Base-by-base conservation (phyloP, 2,888 invertebrate species). In the Bellardia bayeri region DNA sequence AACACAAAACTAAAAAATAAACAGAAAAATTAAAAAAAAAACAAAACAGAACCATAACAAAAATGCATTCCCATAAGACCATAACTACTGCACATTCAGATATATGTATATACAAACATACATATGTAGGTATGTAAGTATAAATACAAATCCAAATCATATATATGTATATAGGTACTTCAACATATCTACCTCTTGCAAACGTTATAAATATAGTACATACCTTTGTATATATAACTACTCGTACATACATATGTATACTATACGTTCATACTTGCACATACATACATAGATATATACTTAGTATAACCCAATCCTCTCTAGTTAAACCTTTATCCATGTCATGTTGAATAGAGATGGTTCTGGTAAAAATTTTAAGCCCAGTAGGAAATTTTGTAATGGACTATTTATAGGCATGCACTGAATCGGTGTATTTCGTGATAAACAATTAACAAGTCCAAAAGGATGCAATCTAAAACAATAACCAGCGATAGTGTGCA, bases 291-390 rank as follows among this genome's bases (percentile, higher is more conserved):
- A 33, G 4, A 45, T 42, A 42, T 49, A 7, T 49, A 68, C 33
- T 33, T 45, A 45, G 45, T 54, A n/a, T 37, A 80, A 23, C 64
- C 63, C 75, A 85, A 80, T 69, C 80, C 75, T 81, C 85, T 69
- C 80, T 85, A 75, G 85, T 81, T 81, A 85, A 85, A 85, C 85
- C 80, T 81, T 85, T 81, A 85, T 81, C 80, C 85, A 64, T 85
- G 85, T 75, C 75, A 85, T 81, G 75, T 81, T 61, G 75, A 69
- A 71, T 63, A 40, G 56, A 69, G 54, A 81, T 85, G 85, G 56
- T 49, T 81, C 49, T 69, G 40, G 45, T 30, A 54, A 33, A 51
- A 49, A 56, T 49, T 69, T 6, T 30, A 4, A 13, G 11, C 23
- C 63, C 75, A 33, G 5, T 80, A 16, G 75, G 63, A 81, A 80